Evolutionary conservation across 2,888 invertebrate genomes (phyloP).

Genomic region (Pediacus dermestoides): DNA sequence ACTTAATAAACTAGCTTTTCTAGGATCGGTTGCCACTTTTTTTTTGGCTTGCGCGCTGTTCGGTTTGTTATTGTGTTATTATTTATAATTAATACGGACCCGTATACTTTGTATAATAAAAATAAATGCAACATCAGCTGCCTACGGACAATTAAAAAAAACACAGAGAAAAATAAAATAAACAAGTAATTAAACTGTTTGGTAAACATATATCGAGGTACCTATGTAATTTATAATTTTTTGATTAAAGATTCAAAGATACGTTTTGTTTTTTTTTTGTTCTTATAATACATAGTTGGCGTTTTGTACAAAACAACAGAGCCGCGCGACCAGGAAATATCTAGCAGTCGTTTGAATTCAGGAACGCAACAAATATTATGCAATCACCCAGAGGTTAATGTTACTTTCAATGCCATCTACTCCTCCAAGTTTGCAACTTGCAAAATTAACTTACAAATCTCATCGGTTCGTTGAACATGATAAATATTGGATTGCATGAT

Average conservation of each 20-base stretch:
- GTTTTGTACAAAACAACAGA: neutral
- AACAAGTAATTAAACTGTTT: too few relatives aligned
- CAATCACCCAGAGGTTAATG: slow-evolving; percentile 38
- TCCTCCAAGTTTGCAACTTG: slow-evolving; percentile 31
- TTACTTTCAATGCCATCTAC: slow-evolving; percentile 36
- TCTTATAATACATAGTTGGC: neutral
- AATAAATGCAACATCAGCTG: too few relatives aligned
- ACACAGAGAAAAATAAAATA: too few relatives aligned
- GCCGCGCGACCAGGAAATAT: slow-evolving; percentile 3
- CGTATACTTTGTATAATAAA: too few relatives aligned
- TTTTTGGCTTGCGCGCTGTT: too few relatives aligned
- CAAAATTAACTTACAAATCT: slow-evolving; percentile 15
- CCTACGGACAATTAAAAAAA: too few relatives aligned
- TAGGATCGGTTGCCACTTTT: too few relatives aligned
- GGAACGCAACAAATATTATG: slow-evolving; percentile 38
- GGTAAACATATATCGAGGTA: too few relatives aligned
- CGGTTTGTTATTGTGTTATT: too few relatives aligned
- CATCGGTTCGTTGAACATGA: slow-evolving; percentile 1
- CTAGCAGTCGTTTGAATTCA: neutral
- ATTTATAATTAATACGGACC: too few relatives aligned
- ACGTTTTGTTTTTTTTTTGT: neutral
- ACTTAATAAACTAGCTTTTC: slow-evolving; percentile 7
- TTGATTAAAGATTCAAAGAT: neutral
- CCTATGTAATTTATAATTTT: too few relatives aligned
- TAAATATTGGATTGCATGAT: neutral